These are phyloP conservation scores for Delia radicum DNA, from an alignment of 1,140 invertebrate species.

Conservation along the genomic window DNA sequence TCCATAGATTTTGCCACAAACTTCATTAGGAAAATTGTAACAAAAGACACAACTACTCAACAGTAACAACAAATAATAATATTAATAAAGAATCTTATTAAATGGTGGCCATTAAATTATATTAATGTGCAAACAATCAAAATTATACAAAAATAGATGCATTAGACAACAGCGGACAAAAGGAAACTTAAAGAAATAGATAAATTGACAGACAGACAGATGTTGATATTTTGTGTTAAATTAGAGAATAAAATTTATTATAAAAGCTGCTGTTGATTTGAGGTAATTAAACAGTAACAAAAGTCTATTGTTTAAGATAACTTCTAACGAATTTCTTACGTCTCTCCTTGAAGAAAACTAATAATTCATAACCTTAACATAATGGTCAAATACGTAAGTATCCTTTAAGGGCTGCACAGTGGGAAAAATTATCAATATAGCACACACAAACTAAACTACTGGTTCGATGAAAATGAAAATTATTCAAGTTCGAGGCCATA, in stretches of 20 bases:
- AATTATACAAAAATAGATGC: not conserved
- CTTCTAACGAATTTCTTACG: not conserved
- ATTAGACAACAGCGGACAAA: not conserved
- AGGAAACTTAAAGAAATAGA: not conserved
- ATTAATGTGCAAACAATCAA: not conserved
- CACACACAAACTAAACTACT: too few relatives aligned
- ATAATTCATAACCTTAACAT: not conserved
- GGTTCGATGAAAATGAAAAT: too few relatives aligned
- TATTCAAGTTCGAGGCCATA: too few relatives aligned
- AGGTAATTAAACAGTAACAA: slow-evolving; percentile 5
- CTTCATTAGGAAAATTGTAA: too few relatives aligned
- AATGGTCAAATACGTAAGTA: not conserved
- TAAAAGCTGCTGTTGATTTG: not conserved
- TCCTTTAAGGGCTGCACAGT: not conserved
- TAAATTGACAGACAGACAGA: not conserved
- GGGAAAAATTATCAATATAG: too few relatives aligned
- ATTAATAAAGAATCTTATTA: not conserved
- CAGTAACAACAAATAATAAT: not conserved
- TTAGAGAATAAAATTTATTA: not conserved
- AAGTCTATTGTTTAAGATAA: not conserved
- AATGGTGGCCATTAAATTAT: not conserved
- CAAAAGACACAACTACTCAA: not conserved
- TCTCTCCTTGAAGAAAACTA: not conserved
- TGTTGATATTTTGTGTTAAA: too few relatives aligned
- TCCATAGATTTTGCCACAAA: too few relatives aligned